Evolutionary conservation across 92 coral and sea anemone species (phyloP).

Genomic region (Zoanthus sociatus): DNA sequence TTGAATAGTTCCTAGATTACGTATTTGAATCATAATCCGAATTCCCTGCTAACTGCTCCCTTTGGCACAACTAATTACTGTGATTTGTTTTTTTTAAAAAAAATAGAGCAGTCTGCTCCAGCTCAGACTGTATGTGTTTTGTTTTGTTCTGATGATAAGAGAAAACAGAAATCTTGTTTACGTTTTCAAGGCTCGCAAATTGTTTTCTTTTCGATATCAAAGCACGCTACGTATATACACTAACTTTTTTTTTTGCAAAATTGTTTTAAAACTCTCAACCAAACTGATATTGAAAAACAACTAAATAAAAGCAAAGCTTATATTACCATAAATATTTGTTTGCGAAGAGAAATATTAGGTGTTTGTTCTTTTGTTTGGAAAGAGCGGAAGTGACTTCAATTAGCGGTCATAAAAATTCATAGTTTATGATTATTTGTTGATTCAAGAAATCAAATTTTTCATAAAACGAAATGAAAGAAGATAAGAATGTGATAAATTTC

Average conservation of each 20-base stretch:
- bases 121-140: neutral
- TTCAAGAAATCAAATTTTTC: neutral
- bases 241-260: neutral
- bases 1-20: slow-evolving; percentile 1
- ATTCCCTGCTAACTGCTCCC: neutral
- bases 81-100: neutral
- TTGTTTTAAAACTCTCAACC: neutral
- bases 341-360: neutral
- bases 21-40: neutral
- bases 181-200: neutral
- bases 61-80: neutral
- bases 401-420: neutral
- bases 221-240: too few relatives aligned
- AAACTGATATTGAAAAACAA: neutral
- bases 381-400: neutral
- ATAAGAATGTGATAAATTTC: neutral
- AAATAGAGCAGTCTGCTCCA: neutral
- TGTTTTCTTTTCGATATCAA: neutral
- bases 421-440: slow-evolving; percentile 9
- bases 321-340: neutral
- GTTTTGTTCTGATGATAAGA: neutral
- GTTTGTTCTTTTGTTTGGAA: neutral
- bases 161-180: too few relatives aligned
- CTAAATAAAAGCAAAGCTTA: neutral
- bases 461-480: neutral